A percentile compares a stretch with the other conserved stretches of the same genome.
phyloP scores from a whole-genome alignment of 2,797 vertebrate species.

The Sciaenops ocellatus region DNA sequence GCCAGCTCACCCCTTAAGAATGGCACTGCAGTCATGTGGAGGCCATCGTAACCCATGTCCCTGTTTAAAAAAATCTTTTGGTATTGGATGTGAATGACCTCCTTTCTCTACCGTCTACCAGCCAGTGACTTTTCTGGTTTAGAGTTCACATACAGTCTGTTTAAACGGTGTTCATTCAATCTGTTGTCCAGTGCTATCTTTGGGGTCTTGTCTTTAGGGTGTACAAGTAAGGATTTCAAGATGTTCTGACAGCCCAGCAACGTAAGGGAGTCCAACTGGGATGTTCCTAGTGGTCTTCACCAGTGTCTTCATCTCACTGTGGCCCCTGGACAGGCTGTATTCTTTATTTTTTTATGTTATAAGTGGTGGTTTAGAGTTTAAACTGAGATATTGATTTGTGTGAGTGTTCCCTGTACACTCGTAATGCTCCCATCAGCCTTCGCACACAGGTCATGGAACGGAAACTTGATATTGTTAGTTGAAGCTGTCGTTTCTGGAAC shows the following conservation, averaged over 20 bases:
- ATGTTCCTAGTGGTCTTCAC: constrained; percentile 4
- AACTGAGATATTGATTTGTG: constrained; percentile 10
- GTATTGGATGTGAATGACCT: neutral
- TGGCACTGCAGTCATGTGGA: neutral
- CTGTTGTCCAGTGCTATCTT: neutral
- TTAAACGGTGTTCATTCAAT: no score
- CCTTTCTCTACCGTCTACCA: neutral
- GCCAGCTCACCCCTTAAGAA: neutral
- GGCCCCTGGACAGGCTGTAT: neutral
- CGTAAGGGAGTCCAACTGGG: neutral
- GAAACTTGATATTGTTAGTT: neutral
- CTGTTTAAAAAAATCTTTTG: neutral
- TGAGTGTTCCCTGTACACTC: neutral
- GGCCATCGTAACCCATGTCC: neutral
- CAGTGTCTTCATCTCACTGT: neutral
- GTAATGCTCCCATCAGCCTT: neutral
- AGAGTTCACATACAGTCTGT: neutral
- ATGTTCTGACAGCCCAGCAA: neutral
- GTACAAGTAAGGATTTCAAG: neutral
- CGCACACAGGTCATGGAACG: neutral
- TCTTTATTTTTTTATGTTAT: neutral
- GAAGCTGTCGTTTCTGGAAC: neutral
- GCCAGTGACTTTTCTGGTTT: neutral
- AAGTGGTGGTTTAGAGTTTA: constrained; percentile 3
- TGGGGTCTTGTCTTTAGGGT: neutral